phyloP scores from a whole-genome alignment of 2,888 invertebrate genomes.

The Hydraecia micacea region DNA sequence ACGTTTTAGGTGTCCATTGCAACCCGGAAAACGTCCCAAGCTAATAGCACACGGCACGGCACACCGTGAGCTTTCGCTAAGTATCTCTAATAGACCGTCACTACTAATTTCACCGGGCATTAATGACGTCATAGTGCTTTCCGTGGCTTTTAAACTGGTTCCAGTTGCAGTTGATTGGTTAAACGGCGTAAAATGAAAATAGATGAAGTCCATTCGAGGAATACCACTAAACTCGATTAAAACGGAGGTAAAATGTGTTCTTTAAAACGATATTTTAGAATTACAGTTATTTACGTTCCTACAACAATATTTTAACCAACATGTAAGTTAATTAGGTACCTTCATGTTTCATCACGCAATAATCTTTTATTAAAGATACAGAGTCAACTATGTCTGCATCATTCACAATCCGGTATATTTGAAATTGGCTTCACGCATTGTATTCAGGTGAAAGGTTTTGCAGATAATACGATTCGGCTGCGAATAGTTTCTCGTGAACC shows the following conservation, averaged over 20 bases:
- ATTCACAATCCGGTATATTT: constrained; percentile 36
- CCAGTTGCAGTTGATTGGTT: constrained; percentile 40
- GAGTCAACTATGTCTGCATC: constrained; percentile 7
- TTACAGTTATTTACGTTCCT: neutral
- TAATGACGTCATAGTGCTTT: constrained; percentile 47
- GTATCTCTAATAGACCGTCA: constrained; percentile 66
- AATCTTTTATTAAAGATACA: constrained; percentile 8
- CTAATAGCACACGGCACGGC: constrained; percentile 51
- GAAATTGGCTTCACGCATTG: constrained; percentile 51
- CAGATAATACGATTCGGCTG: constrained; percentile 54
- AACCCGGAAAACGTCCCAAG: constrained; percentile 59
- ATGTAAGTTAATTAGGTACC: neutral
- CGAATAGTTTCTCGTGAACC: constrained; percentile 56
- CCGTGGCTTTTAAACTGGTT: constrained; percentile 32
- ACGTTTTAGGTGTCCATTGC: constrained; percentile 67
- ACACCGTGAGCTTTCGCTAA: constrained; percentile 61
- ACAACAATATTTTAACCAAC: neutral
- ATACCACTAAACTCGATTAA: constrained; percentile 19
- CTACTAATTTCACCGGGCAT: constrained; percentile 53
- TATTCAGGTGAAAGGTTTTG: constrained; percentile 50
- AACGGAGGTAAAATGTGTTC: constrained; percentile 10
- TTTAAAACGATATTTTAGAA: constrained; percentile 1
- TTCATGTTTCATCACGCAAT: neutral
- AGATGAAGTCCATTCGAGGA: constrained; percentile 21
- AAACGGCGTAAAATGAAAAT: constrained; percentile 29